These are phyloP conservation scores for Crambe crambe DNA, from an alignment of 37 sponge, comb jelly and placozoan species.

Conservation along the genomic window DNA sequence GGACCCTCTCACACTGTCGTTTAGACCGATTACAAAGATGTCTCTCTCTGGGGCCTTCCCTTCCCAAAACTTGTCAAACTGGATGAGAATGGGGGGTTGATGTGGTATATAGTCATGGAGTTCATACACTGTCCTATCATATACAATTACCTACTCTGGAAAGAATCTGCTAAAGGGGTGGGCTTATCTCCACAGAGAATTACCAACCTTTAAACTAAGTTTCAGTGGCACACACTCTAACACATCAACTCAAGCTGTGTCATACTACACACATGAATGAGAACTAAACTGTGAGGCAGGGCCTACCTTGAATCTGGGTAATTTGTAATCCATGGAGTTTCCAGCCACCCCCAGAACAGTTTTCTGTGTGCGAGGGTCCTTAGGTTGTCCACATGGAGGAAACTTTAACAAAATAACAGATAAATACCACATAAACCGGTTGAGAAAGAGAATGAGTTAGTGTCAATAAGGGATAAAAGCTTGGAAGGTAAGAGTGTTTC, in stretches of 20 bases:
- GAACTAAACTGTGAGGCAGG: not conserved
- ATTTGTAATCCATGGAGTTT: conserved; percentile 20
- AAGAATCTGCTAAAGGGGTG: too few species aligned
- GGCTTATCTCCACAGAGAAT: too few species aligned
- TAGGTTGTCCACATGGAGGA: conserved; percentile 48
- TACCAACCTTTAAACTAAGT: too few species aligned
- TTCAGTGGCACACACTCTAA: too few species aligned
- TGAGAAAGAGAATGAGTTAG: not conserved
- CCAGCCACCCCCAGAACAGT: conserved; percentile 66
- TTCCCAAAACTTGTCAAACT: conserved; percentile 92
- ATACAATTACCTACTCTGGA: not conserved
- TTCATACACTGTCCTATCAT: not conserved
- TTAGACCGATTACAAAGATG: conserved; percentile 82
- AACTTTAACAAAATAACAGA: conserved; percentile 40
- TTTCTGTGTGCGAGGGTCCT: conserved; percentile 71
- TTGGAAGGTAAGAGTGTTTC: conserved; percentile 21
- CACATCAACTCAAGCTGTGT: not conserved
- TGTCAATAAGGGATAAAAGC: not conserved
- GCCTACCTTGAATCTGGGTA: conserved; percentile 79
- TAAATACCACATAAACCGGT: not conserved
- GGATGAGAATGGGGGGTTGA: not conserved
- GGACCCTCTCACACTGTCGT: conserved; percentile 52
- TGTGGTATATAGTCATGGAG: not conserved
- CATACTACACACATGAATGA: not conserved
- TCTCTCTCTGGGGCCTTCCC: conserved; percentile 79